Evolutionary conservation across 2,113 vertebrate genomes (phyloP), one percentile per base, ranked within the genome.

Genomic region (Chamaea fasciata): DNA sequence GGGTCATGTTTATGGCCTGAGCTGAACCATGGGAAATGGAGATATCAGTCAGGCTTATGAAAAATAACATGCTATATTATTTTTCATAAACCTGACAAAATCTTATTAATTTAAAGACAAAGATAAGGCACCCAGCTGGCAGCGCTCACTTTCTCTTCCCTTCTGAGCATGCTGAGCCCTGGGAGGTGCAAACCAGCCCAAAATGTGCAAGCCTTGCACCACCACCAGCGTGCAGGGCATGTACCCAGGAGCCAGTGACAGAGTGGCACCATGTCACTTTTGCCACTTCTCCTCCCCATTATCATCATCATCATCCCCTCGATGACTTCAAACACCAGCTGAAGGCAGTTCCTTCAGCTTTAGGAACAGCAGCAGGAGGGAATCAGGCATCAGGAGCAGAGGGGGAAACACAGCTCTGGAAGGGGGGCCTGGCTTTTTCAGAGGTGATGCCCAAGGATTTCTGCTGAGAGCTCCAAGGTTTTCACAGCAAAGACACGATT

Each of bases 81-180:
- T 97, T 97, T 96, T 97, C 96, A 97, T 95, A 96, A 96, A 91
- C 77, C 95, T 96, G 95, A 96, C 96, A 95, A 95, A 95, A 95
- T 90, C 82, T 59, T 88, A 95, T 97, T 96, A 95, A 95, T 97
- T 96, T 96, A 97, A 96, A 97, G 96, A 93, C 95, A 94, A 96
- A 96, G 97, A 95, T 81, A 88, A 95, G 96, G 96, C 78, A 74
- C 92, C 41, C 87, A 69, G 90, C 90, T 79, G 87, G 88, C 77
- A 93, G 91, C 1, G 0, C 64, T 73, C 74, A 11, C 81, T 93
- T 87, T 63, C 93, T 91, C 90, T 89, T 90, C 83, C 46, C 86
- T 30, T 39, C 57, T 3, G 8, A 90, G 47, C 23, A 0, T 0
- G 31, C 73, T 27, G 75, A 30, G 28, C 80, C 85, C 89, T 15